Evolutionary conservation across 2,113 vertebrate species (phyloP), one percentile per base, ranked within the genome.

Genomic region (Oxyruncus cristatus): DNA sequence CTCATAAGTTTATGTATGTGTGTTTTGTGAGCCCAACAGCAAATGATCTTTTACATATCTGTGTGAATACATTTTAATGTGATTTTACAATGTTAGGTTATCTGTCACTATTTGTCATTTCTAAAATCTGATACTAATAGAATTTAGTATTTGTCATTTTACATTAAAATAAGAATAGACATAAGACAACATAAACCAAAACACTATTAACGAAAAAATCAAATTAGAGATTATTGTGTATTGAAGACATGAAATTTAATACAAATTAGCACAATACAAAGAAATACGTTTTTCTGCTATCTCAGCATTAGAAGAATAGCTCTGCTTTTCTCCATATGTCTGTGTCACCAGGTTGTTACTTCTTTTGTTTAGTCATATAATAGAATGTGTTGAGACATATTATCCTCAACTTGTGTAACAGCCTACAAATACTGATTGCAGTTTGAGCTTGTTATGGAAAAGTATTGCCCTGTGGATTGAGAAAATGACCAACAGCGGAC

Each of bases 371-470:
- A 91, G 52, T 94, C 95, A 68, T 89, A 73, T 92, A 95, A 88
- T 53, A 94, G 89, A 97, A 96, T 72, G 84, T 68, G 81, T 85
- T 96, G 94, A 95, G 97, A 96, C 96, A 44, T 52, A 74, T 84
- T 83, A 88, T 92, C n/a, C 66, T 95, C 96, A 93, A 96, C 97
- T 97, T 97, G 42, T 53, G 93, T 95, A 81, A 74, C 73, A 85
- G 92, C 47, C 92, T 63, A 79, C 76, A 73, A 96, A 82, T 61
- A 79, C 96, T 91, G 97, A 97, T 98, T 94, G 97, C 96, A 59
- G 95, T 91, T 92, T 94, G 74, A 97, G 97, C 98, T 98, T 98
- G 98, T 98, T 98, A 98, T 71, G 96, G 97, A 98, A 97, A 98
- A 98, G 97, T 98, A 98, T 98, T 96, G 98, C 97, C 97, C 77